A percentile compares a stretch with the other conserved stretches of the same genome.
Evolutionary conservation across 1,140 invertebrate genomes (phyloP).

Genomic region (Zaprionus vittiger): DNA sequence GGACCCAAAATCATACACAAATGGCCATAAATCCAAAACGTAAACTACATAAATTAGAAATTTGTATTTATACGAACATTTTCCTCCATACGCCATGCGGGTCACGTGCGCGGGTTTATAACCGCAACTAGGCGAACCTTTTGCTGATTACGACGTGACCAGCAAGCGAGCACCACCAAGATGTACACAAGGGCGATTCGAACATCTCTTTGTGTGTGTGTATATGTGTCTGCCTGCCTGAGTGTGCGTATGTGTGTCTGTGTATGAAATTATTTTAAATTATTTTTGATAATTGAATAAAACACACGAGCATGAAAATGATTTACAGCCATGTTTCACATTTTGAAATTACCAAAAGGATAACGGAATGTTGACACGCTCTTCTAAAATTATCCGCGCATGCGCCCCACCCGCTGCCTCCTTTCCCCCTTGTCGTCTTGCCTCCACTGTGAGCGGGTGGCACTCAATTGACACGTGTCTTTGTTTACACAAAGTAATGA

Average conservation of each 20-base stretch:
- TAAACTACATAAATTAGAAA: slow-evolving; percentile 79
- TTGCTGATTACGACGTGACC: slow-evolving; percentile 81
- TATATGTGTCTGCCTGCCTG: neutral
- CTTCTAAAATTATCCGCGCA: slow-evolving; percentile 69
- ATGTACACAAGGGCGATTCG: slow-evolving; percentile 11
- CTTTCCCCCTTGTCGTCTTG: neutral
- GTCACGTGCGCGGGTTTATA: slow-evolving; percentile 73
- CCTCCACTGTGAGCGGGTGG: neutral
- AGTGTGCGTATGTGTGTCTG: slow-evolving; percentile 15
- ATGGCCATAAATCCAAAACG: slow-evolving; percentile 74
- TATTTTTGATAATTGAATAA: slow-evolving; percentile 81
- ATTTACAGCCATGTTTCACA: slow-evolving; percentile 62
- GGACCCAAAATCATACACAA: slow-evolving; percentile 57
- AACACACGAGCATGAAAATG: slow-evolving; percentile 61
- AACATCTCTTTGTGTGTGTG: slow-evolving; percentile 3
- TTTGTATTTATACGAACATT: slow-evolving; percentile 64
- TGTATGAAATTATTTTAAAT: slow-evolving; percentile 76
- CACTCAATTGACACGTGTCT: slow-evolving; percentile 62
- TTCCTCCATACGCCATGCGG: slow-evolving; percentile 50
- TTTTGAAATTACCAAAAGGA: slow-evolving; percentile 25
- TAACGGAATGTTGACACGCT: slow-evolving; percentile 50
- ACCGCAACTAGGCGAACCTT: slow-evolving; percentile 79
- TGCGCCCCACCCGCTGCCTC: slow-evolving; percentile 30
- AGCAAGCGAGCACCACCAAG: slow-evolving; percentile 33
- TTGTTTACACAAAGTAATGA: slow-evolving; percentile 81